These are phyloP conservation scores for Helicolenus hilgendorfi DNA, from an alignment of 2,797 vertebrate genomes.

Conservation along the genomic window DNA sequence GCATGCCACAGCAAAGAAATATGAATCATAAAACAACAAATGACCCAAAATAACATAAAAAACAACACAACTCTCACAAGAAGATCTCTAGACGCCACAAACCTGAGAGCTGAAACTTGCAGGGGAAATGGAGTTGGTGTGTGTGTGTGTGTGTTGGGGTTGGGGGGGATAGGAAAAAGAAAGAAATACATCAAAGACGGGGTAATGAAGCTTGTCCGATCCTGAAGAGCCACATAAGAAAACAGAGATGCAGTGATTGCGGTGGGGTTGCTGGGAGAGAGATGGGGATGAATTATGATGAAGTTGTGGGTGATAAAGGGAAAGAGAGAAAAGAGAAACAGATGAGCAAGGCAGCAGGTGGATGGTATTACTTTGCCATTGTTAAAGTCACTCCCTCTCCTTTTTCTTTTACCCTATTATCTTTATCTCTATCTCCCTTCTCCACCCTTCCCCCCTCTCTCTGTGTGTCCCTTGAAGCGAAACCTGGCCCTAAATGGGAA, in stretches of 20 bases:
- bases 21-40: background rate
- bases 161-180: background rate
- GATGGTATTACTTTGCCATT: conserved; percentile 23
- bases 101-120: background rate
- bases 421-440: background rate
- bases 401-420: background rate
- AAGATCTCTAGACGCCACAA: background rate
- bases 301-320: conserved; percentile 26
- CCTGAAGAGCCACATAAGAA: conserved; percentile 60
- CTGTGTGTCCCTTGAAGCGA: conserved; percentile 43
- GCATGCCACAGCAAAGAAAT: background rate
- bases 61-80: background rate
- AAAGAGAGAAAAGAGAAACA: background rate
- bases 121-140: background rate
- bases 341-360: conserved; percentile 38
- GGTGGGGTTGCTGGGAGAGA: background rate
- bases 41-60: background rate
- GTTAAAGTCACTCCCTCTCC: conserved; percentile 28
- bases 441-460: background rate
- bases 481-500: conserved; percentile 61
- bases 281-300: conserved; percentile 47
- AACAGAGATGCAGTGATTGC: conserved; percentile 41
- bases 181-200: conserved; percentile 57
- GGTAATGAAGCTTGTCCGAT: conserved; percentile 73
- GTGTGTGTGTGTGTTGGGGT: background rate